These are phyloP conservation scores for Dicranocentrus wangi DNA, from an alignment of 2,888 invertebrate species.

Conservation along the genomic window DNA sequence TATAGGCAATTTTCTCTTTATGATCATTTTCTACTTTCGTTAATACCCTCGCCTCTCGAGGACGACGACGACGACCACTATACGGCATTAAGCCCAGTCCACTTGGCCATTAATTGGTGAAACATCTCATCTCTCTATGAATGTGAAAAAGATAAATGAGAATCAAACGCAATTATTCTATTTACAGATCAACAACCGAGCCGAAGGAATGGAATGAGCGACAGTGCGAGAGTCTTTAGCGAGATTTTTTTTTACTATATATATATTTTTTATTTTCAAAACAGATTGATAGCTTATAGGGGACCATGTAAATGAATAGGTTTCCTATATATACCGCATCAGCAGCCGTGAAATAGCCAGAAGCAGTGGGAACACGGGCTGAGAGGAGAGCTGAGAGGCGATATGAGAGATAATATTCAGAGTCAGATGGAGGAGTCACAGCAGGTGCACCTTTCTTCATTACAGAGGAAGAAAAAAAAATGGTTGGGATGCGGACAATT, in stretches of 20 bases:
- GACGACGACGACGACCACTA: no score
- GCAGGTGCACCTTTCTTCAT: constrained; percentile 66
- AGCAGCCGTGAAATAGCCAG: no score
- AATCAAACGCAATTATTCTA: constrained; percentile 61
- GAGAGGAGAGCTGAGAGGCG: constrained; percentile 37
- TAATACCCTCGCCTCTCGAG: no score
- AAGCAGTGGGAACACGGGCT: constrained; percentile 26
- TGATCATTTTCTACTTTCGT: no score
- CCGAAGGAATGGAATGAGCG: not conserved
- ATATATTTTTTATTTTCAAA: no score
- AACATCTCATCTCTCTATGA: constrained; percentile 29
- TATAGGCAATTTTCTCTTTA: no score
- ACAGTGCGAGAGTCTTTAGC: not conserved
- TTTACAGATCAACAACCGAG: constrained; percentile 64
- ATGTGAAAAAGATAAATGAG: constrained; percentile 56
- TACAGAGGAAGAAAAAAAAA: constrained; percentile 37
- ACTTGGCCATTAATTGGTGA: constrained; percentile 42
- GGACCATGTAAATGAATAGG: no score
- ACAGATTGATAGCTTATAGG: constrained; percentile 41
- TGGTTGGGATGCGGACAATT: constrained; percentile 5
- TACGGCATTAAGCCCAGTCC: not conserved
- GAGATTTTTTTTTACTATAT: no score
- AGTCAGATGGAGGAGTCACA: constrained; percentile 58
- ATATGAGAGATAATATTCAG: constrained; percentile 43
- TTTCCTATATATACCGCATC: no score